A percentile compares a stretch with the other conserved stretches of the same genome.
These are phyloP conservation scores for Dromiciops gliroides DNA, from an alignment of 2,113 vertebrate species.

Conservation along the genomic window DNA sequence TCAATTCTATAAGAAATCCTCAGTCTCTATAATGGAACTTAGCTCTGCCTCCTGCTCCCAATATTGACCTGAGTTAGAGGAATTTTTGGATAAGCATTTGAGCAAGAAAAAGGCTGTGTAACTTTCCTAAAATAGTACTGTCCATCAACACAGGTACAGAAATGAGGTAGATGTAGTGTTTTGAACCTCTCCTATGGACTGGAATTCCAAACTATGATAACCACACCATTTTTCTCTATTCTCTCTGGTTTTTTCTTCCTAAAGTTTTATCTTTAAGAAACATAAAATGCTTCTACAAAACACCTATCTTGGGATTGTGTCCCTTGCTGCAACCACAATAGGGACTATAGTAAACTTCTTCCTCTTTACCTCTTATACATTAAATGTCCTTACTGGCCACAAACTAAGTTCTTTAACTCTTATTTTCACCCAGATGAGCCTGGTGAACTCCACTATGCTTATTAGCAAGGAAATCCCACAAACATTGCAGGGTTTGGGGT, in stretches of 20 bases:
- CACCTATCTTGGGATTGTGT: too few species aligned
- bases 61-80: neutral
- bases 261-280: neutral
- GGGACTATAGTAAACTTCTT: slow-evolving; percentile 30
- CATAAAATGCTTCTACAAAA: neutral
- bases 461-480: slow-evolving; percentile 27
- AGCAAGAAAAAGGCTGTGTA: neutral
- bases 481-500: neutral
- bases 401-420: neutral
- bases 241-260: neutral
- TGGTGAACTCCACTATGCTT: neutral
- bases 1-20: neutral
- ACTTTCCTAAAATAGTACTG: neutral
- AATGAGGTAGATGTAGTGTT: neutral
- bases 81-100: neutral
- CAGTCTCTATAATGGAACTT: neutral
- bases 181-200: neutral
- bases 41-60: neutral
- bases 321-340: slow-evolving; percentile 23
- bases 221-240: neutral
- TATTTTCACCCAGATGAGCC: slow-evolving; percentile 23
- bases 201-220: neutral
- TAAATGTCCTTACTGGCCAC: neutral
- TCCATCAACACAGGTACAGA: neutral
- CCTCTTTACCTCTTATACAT: neutral